Evolutionary conservation across 1,140 invertebrate species (phyloP).

Genomic region (Drosophila nebulosa): DNA sequence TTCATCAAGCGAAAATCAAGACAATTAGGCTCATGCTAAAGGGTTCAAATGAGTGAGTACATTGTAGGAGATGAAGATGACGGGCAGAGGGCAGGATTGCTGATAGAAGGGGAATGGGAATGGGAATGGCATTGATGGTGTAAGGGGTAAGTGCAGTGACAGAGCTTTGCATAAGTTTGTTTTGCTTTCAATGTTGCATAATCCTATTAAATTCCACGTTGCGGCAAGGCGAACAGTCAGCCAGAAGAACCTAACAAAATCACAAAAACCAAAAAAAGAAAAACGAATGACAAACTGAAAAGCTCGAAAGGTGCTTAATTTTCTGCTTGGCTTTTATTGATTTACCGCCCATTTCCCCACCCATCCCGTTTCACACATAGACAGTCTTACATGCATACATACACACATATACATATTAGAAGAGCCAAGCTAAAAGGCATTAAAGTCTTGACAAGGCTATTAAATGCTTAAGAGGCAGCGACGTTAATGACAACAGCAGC

Average conservation of each 20-base stretch:
- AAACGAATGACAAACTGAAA: slow-evolving; percentile 12
- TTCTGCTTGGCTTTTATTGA: slow-evolving; percentile 73
- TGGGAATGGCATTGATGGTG: neutral
- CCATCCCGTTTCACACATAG: neutral
- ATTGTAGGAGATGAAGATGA: slow-evolving; percentile 9
- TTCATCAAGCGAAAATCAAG: slow-evolving; percentile 69
- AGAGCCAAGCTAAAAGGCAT: slow-evolving; percentile 68
- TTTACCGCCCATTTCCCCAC: slow-evolving; percentile 26
- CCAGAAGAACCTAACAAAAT: slow-evolving; percentile 23
- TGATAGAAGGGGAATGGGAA: neutral
- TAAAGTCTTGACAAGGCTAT: slow-evolving; percentile 80
- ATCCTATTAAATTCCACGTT: slow-evolving; percentile 77
- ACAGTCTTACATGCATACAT: neutral
- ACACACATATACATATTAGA: slow-evolving; percentile 52
- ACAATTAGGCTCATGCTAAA: slow-evolving; percentile 69
- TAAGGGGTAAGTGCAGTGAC: slow-evolving; percentile 50
- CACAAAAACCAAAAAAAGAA: slow-evolving; percentile 44
- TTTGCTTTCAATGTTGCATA: slow-evolving; percentile 59
- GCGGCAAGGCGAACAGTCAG: slow-evolving; percentile 43
- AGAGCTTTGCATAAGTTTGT: slow-evolving; percentile 72
- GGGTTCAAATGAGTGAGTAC: slow-evolving; percentile 33
- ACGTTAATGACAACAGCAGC: slow-evolving; percentile 75
- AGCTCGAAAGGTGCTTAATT: slow-evolving; percentile 74
- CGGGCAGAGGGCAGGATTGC: slow-evolving; percentile 3
- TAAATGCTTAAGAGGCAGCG: slow-evolving; percentile 80